Percentiles rank a stretch among this genome's conserved stretches.
Evolutionary conservation across 2,113 vertebrate species (phyloP).

Genomic region (Saccopteryx leptura): DNA sequence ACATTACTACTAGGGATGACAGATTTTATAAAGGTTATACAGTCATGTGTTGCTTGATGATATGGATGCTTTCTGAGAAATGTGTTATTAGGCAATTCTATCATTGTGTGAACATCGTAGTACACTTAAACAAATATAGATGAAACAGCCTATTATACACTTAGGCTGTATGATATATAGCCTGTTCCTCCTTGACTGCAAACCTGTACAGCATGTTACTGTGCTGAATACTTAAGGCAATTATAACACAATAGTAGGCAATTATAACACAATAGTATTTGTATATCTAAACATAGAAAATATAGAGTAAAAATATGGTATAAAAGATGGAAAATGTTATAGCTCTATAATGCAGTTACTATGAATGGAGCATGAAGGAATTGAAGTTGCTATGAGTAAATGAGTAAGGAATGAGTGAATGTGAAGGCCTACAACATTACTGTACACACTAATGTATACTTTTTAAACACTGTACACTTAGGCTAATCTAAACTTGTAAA

Average conservation of each 20-base stretch:
- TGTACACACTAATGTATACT: not conserved
- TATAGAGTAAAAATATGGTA: not conserved
- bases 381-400: no score
- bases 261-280: not conserved
- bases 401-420: not conserved
- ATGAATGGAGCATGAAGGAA: no score
- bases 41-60: not conserved
- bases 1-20: not conserved
- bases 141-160: not conserved
- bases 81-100: not conserved
- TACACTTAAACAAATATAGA: not conserved
- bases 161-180: no score
- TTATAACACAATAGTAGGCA: not conserved
- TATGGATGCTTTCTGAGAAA: not conserved
- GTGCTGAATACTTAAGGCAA: not conserved
- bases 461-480: no score
- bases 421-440: not conserved
- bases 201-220: not conserved
- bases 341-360: not conserved
- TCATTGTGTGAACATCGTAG: not conserved
- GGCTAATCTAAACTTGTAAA: not conserved
- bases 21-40: slow-evolving; percentile 37
- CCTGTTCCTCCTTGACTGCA: not conserved
- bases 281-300: no score
- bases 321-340: not conserved